A percentile compares a stretch with the other conserved stretches of the same genome.
Conservation (phyloP, 1,140 invertebrate species). For the Camponotus floridanus region DNA sequence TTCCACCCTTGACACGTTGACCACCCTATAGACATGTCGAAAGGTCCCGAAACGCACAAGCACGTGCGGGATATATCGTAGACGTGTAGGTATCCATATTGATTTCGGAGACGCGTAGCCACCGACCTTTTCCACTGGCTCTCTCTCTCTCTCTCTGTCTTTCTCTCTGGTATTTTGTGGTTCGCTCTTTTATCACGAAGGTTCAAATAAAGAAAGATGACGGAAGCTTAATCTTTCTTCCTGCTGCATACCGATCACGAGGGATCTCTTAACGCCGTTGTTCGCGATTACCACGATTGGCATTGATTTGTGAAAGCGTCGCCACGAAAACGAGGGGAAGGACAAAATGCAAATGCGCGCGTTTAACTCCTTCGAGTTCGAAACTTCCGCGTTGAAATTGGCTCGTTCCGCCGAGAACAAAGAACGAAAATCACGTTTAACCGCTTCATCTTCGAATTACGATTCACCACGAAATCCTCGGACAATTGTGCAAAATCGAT, state of each 20-base stretch:
- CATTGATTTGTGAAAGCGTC: slow-evolving; percentile 15
- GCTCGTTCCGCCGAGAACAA: slow-evolving; percentile 17
- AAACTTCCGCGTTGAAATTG: neutral
- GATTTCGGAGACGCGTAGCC: slow-evolving; percentile 64
- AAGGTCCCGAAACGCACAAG: slow-evolving; percentile 31
- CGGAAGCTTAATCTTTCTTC: slow-evolving; percentile 52
- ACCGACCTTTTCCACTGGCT: slow-evolving; percentile 41
- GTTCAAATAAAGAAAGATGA: slow-evolving; percentile 54
- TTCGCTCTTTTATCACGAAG: slow-evolving; percentile 58
- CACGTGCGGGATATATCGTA: slow-evolving; percentile 43
- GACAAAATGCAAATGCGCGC: neutral
- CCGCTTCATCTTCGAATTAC: slow-evolving; percentile 64
- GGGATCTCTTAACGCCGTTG: slow-evolving; percentile 25
- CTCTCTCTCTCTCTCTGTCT: neutral
- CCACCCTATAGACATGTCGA: slow-evolving; percentile 37
- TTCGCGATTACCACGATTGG: slow-evolving; percentile 32
- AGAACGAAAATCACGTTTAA: slow-evolving; percentile 46
- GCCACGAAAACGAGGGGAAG: neutral
- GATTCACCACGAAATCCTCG: slow-evolving; percentile 59
- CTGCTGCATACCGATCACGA: neutral
- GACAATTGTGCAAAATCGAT: slow-evolving; percentile 52
- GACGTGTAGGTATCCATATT: slow-evolving; percentile 64
- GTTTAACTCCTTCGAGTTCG: neutral
- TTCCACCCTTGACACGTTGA: slow-evolving; percentile 41
- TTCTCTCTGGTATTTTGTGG: slow-evolving; percentile 46